Conservation (phyloP, 2,888 invertebrate genomes). For the Sarcophaga rosellei region DNA sequence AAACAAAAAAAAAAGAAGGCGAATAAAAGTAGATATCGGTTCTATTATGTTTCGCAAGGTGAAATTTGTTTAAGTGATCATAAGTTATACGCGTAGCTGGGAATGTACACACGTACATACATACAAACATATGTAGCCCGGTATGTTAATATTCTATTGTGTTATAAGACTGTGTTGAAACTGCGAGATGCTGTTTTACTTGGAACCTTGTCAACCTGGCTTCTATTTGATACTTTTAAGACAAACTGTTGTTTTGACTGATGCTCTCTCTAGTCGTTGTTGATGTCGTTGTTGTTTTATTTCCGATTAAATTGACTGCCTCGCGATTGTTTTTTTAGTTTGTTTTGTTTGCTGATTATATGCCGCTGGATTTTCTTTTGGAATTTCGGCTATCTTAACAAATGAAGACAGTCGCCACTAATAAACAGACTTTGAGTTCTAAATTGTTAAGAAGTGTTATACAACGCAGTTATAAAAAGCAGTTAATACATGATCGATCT, state of each 20-base stretch:
- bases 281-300: not conserved
- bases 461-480: no score
- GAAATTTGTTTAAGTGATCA: conserved; percentile 66
- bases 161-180: not conserved
- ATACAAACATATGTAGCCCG: not conserved
- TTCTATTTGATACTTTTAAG: conserved; percentile 25
- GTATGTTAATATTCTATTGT: conserved; percentile 57
- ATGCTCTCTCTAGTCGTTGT: not conserved
- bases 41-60: conserved; percentile 55
- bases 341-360: conserved; percentile 5
- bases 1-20: no score
- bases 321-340: conserved; percentile 26
- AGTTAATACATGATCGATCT: no score
- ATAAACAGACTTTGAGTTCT: not conserved
- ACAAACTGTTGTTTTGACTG: conserved; percentile 45
- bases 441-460: not conserved
- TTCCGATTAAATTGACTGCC: conserved; percentile 56
- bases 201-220: conserved; percentile 62
- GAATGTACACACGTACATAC: not conserved
- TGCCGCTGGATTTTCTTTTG: conserved; percentile 39
- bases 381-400: not conserved
- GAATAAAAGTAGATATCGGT: not conserved
- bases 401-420: not conserved
- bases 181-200: conserved; percentile 10
- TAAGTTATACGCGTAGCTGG: conserved; percentile 37